Evolutionary conservation across 2,113 vertebrate species (phyloP).

Genomic region (Bubo bubo): DNA sequence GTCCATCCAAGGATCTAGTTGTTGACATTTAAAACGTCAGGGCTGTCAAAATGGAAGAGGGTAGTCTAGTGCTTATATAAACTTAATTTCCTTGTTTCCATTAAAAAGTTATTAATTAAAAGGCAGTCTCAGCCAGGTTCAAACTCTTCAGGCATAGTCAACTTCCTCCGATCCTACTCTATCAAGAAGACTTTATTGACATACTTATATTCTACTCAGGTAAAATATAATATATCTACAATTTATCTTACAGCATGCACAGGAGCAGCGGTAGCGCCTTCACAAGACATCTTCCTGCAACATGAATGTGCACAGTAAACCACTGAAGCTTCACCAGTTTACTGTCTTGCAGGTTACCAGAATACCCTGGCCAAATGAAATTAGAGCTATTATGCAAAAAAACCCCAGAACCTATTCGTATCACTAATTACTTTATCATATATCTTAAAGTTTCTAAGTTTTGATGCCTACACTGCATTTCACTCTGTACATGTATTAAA

Average conservation of each 20-base stretch:
- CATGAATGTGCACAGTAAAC: neutral
- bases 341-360: neutral
- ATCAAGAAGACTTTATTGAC: neutral
- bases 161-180: neutral
- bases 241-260: neutral
- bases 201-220: constrained; percentile 16
- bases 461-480: neutral
- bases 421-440: neutral
- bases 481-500: accelerated
- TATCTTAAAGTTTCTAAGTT: neutral
- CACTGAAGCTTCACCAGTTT: neutral
- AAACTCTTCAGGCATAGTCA: neutral
- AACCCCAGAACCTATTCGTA: neutral
- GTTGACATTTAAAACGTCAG: constrained; percentile 28
- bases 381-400: neutral
- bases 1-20: neutral
- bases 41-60: neutral
- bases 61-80: neutral
- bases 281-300: neutral
- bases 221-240: neutral
- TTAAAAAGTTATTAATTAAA: constrained; percentile 34
- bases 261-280: neutral
- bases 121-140: constrained; percentile 3
- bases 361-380: neutral
- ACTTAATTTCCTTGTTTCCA: constrained; percentile 25